Base-by-base conservation (phyloP, 2,888 invertebrate species). In the Dryobota labecula region DNA sequence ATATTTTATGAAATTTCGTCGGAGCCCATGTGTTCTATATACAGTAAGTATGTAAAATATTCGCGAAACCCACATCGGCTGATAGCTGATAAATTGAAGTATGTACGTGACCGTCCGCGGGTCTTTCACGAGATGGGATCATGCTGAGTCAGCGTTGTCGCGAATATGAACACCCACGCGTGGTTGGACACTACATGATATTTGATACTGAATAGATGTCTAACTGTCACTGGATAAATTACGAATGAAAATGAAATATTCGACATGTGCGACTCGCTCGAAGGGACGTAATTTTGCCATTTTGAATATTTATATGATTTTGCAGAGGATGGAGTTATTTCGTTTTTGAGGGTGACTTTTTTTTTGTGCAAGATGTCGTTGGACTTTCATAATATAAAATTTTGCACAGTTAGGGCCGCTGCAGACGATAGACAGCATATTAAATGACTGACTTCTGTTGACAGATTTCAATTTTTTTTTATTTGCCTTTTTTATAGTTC, bases 71-170 rank as follows among this genome's bases (percentile, higher is more conserved):
- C 73, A 77, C 75, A 83, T 74, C 73, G 80, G 54, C 62, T 78
- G 85, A 85, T 85, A 76, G 84, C 84, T 84, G 84, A 84, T 85
- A 85, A 84, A 85, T 84, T 84, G 85, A 85, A 80, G 84, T 76
- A 63, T 80, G 84, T 85, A 85, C 84, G 84, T 84, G 84, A 85
- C 84, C 84, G 80, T 70, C 65, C 78, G 83, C 47, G 66, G 70
- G 85, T 70, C 76, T 74, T 74, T 68, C 75, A 70, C 60, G 64
- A 80, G 83, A 83, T 85, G 67, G 76, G 84, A 83, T 85, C 80
- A 83, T 76, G 84, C 84, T 76, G 84, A 84, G 66, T 85, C 84
- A 85, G 76, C 83, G 56, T 57, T 76, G 78, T 83, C 80, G 81
- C 69, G 74, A 73, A 74, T 83, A 76, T 78, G 80, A 73, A 84